Conservation (phyloP, 2,797 vertebrate genomes). For the Acanthurus leucopareius region DNA sequence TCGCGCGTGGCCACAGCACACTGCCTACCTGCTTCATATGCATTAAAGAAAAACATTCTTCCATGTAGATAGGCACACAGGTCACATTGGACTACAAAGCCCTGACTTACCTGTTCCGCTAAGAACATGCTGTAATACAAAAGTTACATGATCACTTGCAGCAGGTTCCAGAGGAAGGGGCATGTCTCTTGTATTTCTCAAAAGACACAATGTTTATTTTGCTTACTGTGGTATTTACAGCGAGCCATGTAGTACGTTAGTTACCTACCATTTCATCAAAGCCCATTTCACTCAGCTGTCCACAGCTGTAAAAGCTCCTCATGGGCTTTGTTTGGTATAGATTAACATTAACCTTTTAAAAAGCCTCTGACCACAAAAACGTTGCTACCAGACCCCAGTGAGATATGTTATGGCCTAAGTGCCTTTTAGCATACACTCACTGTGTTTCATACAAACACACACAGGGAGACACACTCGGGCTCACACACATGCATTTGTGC, state of each 20-base stretch:
- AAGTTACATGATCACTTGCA: slow-evolving; percentile 77
- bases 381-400: slow-evolving; percentile 84
- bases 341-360: slow-evolving; percentile 91
- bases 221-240: slow-evolving; percentile 82
- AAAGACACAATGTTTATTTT: slow-evolving; percentile 70
- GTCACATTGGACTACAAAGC: slow-evolving; percentile 81
- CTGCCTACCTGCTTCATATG: slow-evolving; percentile 84
- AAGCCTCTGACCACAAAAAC: slow-evolving; percentile 88
- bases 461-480: slow-evolving; percentile 46
- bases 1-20: slow-evolving; percentile 70
- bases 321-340: slow-evolving; percentile 88
- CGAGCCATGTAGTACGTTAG: slow-evolving; percentile 76
- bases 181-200: slow-evolving; percentile 57
- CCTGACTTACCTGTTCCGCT: slow-evolving; percentile 68
- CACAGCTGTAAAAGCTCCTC: slow-evolving; percentile 87
- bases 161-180: slow-evolving; percentile 51
- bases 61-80: slow-evolving; percentile 81
- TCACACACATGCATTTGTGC: slow-evolving; percentile 29
- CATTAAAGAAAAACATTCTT: slow-evolving; percentile 83
- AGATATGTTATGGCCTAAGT: slow-evolving; percentile 90
- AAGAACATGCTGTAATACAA: slow-evolving; percentile 75
- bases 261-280: slow-evolving; percentile 86
- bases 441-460: slow-evolving; percentile 63
- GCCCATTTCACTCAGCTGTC: slow-evolving; percentile 84
- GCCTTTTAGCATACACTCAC: slow-evolving; percentile 85